Percentiles rank a stretch among this genome's conserved stretches.
Conservation (phyloP, 2,113 vertebrate genomes). For the Phrynosoma platyrhinos region DNA sequence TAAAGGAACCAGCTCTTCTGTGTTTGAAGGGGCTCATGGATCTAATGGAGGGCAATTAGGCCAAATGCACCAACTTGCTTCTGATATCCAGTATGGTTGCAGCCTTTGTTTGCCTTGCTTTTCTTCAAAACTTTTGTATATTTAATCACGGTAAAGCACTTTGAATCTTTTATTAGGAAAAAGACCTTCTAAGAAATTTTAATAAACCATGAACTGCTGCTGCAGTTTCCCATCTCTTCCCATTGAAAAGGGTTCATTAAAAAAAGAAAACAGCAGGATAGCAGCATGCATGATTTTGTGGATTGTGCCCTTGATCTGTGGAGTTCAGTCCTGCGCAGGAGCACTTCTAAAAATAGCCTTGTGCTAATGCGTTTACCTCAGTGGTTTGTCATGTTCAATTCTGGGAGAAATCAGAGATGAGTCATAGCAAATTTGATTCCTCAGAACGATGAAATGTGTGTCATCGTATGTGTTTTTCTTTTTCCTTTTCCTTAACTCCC, state of each 20-base stretch:
- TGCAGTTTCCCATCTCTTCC: neutral
- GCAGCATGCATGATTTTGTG: neutral
- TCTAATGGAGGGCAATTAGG: too few relatives aligned
- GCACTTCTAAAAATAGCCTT: conserved; percentile 28
- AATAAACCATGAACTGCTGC: too few relatives aligned
- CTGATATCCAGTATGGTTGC: neutral
- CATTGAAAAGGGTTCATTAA: neutral
- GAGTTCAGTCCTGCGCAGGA: conserved; percentile 9
- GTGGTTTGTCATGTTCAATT: conserved; percentile 28
- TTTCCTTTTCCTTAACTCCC: neutral
- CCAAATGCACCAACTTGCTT: neutral
- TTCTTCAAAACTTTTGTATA: neutral
- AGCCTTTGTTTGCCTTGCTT: neutral
- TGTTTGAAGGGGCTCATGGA: too few relatives aligned
- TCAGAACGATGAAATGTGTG: conserved; percentile 4
- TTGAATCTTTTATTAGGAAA: too few relatives aligned
- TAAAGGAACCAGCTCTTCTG: too few relatives aligned
- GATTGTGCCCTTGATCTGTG: conserved; percentile 3
- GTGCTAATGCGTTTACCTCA: conserved; percentile 22
- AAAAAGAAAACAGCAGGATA: neutral
- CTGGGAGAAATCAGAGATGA: conserved; percentile 27
- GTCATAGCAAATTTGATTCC: conserved; percentile 14
- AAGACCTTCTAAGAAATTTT: too few relatives aligned
- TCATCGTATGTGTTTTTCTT: neutral
- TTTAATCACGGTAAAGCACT: neutral